Conservation (phyloP, 1,140 invertebrate species). For the Belonocnema kinseyi region DNA sequence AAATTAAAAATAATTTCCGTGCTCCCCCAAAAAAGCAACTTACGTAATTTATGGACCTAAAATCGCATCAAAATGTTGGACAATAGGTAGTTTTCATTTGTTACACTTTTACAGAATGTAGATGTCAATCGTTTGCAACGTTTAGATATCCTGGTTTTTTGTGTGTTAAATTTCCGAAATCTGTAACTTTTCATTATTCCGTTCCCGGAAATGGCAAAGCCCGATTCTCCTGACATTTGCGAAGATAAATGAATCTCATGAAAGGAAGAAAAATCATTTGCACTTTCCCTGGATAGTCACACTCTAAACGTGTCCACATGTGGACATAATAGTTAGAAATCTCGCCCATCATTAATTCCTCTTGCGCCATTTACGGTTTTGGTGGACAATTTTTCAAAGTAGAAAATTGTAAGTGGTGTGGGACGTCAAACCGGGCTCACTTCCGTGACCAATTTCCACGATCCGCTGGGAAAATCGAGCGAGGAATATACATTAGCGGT, state of each 20-base stretch:
- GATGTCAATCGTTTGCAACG: too few relatives aligned
- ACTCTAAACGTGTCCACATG: background rate
- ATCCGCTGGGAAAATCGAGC: background rate
- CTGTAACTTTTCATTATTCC: background rate
- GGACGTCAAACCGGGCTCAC: background rate
- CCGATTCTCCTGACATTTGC: background rate
- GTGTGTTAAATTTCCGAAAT: background rate
- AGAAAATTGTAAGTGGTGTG: background rate
- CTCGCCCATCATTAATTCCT: background rate
- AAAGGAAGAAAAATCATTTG: slow-evolving; percentile 1
- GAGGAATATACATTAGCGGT: background rate
- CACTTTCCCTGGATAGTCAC: background rate
- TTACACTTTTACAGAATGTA: too few relatives aligned
- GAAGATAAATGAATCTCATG: slow-evolving; percentile 8
- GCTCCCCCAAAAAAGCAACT: too few relatives aligned
- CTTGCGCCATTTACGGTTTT: background rate
- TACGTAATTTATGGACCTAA: background rate
- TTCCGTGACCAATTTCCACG: background rate
- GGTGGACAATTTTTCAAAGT: background rate
- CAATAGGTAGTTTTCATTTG: slow-evolving; percentile 37
- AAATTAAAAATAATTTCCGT: slow-evolving; percentile 23
- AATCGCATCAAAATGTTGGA: slow-evolving; percentile 37
- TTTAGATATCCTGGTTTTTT: too few relatives aligned
- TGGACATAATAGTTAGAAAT: slow-evolving; percentile 7
- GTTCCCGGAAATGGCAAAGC: background rate